phyloP scores from a whole-genome alignment of 2,113 vertebrate genomes.

The Cariama cristata region DNA sequence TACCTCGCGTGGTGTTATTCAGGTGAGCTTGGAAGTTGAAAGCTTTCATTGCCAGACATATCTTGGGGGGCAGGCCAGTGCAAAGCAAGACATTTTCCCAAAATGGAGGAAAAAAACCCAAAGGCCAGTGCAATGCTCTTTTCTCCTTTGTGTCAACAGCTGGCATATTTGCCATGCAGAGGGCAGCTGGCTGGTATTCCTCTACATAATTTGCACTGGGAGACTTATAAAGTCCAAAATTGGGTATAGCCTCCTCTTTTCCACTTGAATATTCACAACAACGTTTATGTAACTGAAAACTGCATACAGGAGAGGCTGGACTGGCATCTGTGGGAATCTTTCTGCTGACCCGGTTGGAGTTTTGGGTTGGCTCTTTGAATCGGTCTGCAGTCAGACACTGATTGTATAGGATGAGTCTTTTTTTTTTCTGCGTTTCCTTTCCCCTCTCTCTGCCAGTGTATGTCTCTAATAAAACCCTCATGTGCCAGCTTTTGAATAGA shows the following conservation, averaged over 20 bases:
- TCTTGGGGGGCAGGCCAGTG: background rate
- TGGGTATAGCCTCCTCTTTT: background rate
- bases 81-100: background rate
- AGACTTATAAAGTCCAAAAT: background rate
- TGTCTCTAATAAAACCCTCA: slow-evolving; percentile 4
- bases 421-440: background rate
- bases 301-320: background rate
- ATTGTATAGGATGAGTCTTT: background rate
- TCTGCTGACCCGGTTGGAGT: background rate
- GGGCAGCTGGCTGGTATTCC: background rate
- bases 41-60: background rate
- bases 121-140: background rate
- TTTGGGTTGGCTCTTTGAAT: background rate
- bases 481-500: background rate
- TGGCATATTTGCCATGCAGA: background rate
- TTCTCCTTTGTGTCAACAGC: background rate
- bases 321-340: background rate
- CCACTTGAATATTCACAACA: background rate
- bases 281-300: background rate
- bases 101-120: background rate
- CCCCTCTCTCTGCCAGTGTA: background rate
- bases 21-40: slow-evolving; percentile 17
- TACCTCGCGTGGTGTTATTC: background rate
- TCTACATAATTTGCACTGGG: background rate
- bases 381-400: background rate